Base-by-base conservation (phyloP, 2,113 vertebrate species). In the Anguilla japonica region DNA sequence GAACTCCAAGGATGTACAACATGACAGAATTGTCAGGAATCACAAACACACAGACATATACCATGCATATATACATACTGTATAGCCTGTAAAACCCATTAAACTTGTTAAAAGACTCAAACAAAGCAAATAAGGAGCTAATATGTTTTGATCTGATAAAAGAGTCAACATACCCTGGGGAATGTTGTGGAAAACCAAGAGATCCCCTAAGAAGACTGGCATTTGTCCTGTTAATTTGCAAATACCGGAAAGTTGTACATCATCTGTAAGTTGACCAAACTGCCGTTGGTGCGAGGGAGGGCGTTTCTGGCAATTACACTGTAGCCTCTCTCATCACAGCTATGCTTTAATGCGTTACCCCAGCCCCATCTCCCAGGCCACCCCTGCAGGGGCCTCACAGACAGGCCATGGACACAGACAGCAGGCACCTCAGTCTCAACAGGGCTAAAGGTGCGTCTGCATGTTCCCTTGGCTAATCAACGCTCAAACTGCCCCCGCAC, bases 381-480 rank as follows among this genome's bases (percentile, higher is more conserved):
- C 15, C 4, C 80, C 79, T 43, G 11, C 40, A 63, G 79, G 26
- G 39, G 57, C 79, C 20, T 41, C 40, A 63, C 46, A 34, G 81
- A 83, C 50, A 53, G 50, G 50, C 11, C 16, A 26, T 39, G 39
- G 16, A 53, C 6, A 56, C 16, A 29, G 79, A 41, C 20, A 34
- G 26, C 85, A 82, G 39, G 40, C 60, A 2, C 8, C 0, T 46
- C 43, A 46, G 43, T 46, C 43, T 46, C 43, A 46, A 34, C 34
- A 34, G 34, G 34, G 34, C 34, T 34, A 34, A 34, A 8, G 43
- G 43, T 46, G 43, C 8, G 43, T 46, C 8, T 6, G 43, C 43
- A 2, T 4, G 79, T 89, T 88, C 83, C 83, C 81, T 86, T 86
- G 87, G 87, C 87, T 91, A 88, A 90, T 91, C 90, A 91, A 87